phyloP scores from a whole-genome alignment of 2,888 invertebrate species.

The Netelia melanura region DNA sequence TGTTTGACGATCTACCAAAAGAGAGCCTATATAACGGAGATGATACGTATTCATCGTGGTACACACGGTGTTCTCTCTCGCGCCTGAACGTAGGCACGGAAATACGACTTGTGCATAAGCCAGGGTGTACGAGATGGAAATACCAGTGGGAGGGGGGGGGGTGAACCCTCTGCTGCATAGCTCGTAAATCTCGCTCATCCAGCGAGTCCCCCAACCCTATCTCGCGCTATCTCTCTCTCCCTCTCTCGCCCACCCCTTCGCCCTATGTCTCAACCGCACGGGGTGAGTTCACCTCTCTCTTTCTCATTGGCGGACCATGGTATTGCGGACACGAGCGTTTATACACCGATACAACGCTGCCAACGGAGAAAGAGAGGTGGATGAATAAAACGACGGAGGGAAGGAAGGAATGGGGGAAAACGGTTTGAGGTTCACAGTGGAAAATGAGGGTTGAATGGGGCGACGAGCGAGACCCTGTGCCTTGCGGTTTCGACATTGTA shows the following conservation, averaged over 20 bases:
- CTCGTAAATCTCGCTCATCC: slow-evolving; percentile 79
- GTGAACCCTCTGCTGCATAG: slow-evolving; percentile 68
- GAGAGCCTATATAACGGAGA: not conserved
- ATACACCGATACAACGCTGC: slow-evolving; percentile 73
- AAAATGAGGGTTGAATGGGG: slow-evolving; percentile 68
- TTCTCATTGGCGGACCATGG: slow-evolving; percentile 27
- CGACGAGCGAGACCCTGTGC: slow-evolving; percentile 67
- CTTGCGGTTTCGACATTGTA: slow-evolving; percentile 60
- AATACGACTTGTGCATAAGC: slow-evolving; percentile 6
- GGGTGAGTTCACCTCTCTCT: not conserved
- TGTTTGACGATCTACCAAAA: not conserved
- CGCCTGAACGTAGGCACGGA: not conserved
- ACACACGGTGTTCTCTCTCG: not conserved
- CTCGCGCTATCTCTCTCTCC: not conserved
- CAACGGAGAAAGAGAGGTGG: slow-evolving; percentile 50
- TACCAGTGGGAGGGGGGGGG: too few species aligned
- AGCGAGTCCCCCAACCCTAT: slow-evolving; percentile 30
- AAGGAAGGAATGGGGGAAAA: slow-evolving; percentile 58
- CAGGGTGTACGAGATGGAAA: not conserved
- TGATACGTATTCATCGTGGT: slow-evolving; percentile 35
- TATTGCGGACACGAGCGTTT: slow-evolving; percentile 71
- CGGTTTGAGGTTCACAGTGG: slow-evolving; percentile 58
- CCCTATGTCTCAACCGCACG: not conserved
- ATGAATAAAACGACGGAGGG: slow-evolving; percentile 57
- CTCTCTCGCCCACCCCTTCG: not conserved